phyloP scores from a whole-genome alignment of 92 coral and sea anemone species.

The Galaxea fascicularis region DNA sequence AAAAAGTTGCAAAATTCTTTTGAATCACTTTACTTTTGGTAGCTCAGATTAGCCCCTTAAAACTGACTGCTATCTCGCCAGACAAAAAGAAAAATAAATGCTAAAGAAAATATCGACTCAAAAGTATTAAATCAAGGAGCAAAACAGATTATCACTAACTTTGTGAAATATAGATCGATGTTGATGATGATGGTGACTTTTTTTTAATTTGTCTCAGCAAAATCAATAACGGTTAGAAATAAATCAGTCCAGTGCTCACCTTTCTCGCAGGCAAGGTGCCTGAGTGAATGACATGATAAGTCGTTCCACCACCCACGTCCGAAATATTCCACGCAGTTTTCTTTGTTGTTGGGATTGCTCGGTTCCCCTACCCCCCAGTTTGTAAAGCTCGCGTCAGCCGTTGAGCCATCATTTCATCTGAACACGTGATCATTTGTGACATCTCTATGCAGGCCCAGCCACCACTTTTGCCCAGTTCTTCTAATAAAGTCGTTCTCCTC shows the following conservation, averaged over 20 bases:
- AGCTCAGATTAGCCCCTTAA: too few species aligned
- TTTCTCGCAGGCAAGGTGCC: conserved; percentile 17
- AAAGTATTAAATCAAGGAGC: too few species aligned
- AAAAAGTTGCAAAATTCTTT: too few species aligned
- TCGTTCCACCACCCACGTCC: background rate
- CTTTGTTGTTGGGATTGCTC: background rate
- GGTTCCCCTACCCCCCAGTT: background rate
- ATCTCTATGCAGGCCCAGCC: conserved; percentile 24
- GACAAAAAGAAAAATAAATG: too few species aligned
- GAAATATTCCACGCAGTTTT: background rate
- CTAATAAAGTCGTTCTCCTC: conserved; percentile 25
- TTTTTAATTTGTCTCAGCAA: too few species aligned
- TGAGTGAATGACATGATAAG: background rate
- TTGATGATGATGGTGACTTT: too few species aligned
- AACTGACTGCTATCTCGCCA: too few species aligned
- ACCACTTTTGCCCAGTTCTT: background rate
- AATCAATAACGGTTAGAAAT: too few species aligned
- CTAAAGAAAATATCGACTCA: too few species aligned
- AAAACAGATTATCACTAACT: too few species aligned
- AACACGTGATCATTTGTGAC: conserved; percentile 9
- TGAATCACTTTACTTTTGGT: too few species aligned
- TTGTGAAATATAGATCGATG: too few species aligned
- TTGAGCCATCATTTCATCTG: conserved; percentile 24
- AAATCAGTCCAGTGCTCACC: background rate
- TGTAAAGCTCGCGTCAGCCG: background rate